A percentile compares a stretch with the other conserved stretches of the same genome.
Conservation (phyloP, 2,113 vertebrate genomes). For the Arizona elegans region DNA sequence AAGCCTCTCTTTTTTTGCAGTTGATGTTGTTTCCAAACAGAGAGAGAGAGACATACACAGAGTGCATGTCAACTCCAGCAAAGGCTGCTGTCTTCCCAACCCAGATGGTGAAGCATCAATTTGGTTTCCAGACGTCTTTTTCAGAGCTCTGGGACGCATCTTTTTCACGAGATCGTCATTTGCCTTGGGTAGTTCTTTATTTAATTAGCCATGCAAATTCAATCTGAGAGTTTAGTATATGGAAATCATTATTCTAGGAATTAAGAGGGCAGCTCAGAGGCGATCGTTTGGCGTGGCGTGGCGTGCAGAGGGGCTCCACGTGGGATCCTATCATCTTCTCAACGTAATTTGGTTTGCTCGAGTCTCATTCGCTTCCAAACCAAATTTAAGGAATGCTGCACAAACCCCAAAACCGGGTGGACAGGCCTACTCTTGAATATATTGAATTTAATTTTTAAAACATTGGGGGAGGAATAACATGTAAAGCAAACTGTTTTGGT, state of each 20-base stretch:
- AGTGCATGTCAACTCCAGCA: not conserved
- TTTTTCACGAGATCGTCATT: not conserved
- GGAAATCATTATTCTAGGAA: conserved; percentile 25
- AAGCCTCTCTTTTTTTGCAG: not conserved
- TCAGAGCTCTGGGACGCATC: not conserved
- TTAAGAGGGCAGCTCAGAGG: conserved; percentile 48
- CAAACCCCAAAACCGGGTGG: not conserved
- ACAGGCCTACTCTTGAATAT: no score
- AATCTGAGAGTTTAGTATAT: not conserved
- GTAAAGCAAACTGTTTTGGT: not conserved
- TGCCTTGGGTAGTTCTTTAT: conserved; percentile 45
- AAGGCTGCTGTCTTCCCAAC: not conserved
- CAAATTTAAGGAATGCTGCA: not conserved
- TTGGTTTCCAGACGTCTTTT: not conserved
- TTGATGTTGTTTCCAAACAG: not conserved
- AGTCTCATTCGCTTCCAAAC: not conserved
- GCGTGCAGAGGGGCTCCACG: not conserved
- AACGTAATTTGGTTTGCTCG: not conserved
- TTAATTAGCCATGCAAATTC: conserved; percentile 55
- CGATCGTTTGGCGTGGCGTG: fast-evolving
- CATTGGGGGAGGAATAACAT: not conserved
- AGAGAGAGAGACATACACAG: not conserved
- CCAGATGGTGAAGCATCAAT: not conserved
- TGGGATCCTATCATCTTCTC: not conserved
- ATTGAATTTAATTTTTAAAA: not conserved